Base-by-base conservation (phyloP, 2,797 vertebrate genomes). In the Fistularia tabacaria region DNA sequence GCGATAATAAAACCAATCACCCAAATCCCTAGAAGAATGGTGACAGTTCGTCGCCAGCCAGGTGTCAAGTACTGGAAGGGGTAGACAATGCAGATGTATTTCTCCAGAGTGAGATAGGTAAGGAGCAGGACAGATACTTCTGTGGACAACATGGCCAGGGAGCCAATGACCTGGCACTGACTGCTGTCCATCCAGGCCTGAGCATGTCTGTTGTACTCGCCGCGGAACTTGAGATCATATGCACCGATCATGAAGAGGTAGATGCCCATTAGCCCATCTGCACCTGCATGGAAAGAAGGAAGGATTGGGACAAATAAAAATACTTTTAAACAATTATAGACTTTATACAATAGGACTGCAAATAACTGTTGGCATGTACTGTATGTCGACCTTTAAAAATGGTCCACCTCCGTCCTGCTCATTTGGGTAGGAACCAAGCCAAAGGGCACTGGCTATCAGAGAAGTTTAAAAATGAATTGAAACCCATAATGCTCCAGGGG, bases 1-100 rank as follows among this genome's bases (percentile, higher is more conserved):
- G 96, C 95, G 49, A 99, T 86, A 39, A 91, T 59, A 74, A 96
- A 93, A 3, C 97, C 97, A 7, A 91, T 85, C 77, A 94, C 84
- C 96, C 97, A 99, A 69, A 99, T 98, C 59, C 92, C 90, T 14
- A 94, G 50, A 64, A 98, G 89, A 73, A 93, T 88, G 51, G 87
- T 92, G 79, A 97, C 86, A 8, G 96, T 97, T 62, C 94, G 92
- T 53, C 90, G 73, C 88, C 94, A 93, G 65, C 93, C 89, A 0
- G 94, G 96, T 12, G 93, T 96, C 75, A 97, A 75, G 86, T 92
- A 96, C 69, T 89, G 92, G 84, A 99, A 98, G 10, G 96, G 97
- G 83, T 98, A 98, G 54, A 99, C 95, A 50, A 98, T 96, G 87
- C 93, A 96, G 88, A 98, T 94, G 83, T 95, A 98, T 77, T 99